Conservation (phyloP, 2,113 vertebrate genomes). For the Rhinopomastus cyanomelas region DNA sequence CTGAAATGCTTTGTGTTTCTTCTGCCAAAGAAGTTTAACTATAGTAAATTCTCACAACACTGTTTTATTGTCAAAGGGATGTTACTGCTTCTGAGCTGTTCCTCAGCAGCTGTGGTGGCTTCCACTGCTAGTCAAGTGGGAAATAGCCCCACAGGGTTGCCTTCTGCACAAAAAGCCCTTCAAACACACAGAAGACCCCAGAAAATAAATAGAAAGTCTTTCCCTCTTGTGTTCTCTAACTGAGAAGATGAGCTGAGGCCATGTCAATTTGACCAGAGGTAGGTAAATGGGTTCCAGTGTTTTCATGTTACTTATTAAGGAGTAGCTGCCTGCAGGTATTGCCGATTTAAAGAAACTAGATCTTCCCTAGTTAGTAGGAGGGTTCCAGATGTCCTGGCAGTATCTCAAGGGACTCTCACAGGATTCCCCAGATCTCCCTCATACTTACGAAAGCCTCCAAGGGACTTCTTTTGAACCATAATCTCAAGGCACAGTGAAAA, state of each 20-base stretch:
- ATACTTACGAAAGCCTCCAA: background rate
- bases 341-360: background rate
- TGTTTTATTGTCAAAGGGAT: background rate
- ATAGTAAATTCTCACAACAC: background rate
- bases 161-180: background rate
- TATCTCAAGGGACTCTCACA: background rate
- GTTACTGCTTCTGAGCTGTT: background rate
- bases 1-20: background rate
- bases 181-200: background rate
- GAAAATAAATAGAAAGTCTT: background rate
- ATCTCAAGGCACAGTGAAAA: background rate
- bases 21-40: background rate
- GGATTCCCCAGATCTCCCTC: background rate
- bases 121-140: background rate
- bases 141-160: background rate
- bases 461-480: background rate
- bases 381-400: background rate
- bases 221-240: background rate
- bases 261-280: background rate
- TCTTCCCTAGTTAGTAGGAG: background rate
- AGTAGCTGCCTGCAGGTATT: background rate
- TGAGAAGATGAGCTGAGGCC: background rate
- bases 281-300: background rate
- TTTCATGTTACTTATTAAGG: background rate
- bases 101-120: background rate